Evolutionary conservation across 2,797 vertebrate genomes (phyloP).

Genomic region (Coreius guichenoti): DNA sequence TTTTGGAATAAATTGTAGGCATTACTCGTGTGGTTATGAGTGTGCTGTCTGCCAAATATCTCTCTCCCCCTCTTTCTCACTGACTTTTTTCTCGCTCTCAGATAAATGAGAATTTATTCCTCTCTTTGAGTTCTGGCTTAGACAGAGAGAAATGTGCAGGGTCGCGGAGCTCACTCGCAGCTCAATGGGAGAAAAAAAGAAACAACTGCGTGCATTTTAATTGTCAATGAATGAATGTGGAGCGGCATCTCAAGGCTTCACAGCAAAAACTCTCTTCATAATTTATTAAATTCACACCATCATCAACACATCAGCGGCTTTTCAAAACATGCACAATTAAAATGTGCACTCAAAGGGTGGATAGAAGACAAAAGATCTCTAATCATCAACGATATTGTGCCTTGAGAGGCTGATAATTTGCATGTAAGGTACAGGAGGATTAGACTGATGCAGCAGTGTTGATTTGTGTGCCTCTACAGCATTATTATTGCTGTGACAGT

Average conservation of each 20-base stretch:
- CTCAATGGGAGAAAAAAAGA: slow-evolving; percentile 12
- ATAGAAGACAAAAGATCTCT: neutral
- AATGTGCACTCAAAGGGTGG: neutral
- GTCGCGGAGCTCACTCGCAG: slow-evolving; percentile 16
- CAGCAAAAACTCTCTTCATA: slow-evolving; percentile 3
- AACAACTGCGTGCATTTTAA: slow-evolving; percentile 12
- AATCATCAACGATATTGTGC: neutral
- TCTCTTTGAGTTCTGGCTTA: slow-evolving; percentile 38
- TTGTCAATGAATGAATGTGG: slow-evolving; percentile 39
- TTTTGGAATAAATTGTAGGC: slow-evolving; percentile 33
- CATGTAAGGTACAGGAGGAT: neutral
- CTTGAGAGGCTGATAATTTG: neutral
- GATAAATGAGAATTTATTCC: slow-evolving; percentile 46
- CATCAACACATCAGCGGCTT: neutral
- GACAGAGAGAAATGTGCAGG: slow-evolving; percentile 16
- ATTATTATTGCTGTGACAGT: neutral
- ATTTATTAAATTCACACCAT: slow-evolving; percentile 29
- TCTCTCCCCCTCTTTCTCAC: slow-evolving; percentile 12
- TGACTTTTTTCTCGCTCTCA: slow-evolving; percentile 3
- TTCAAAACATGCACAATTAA: slow-evolving; percentile 13
- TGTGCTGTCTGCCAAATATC: slow-evolving; percentile 41
- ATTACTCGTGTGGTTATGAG: slow-evolving; percentile 45
- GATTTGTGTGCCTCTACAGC: neutral
- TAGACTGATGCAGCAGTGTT: neutral
- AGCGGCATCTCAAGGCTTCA: slow-evolving; percentile 28